Evolutionary conservation across 2,113 vertebrate species (phyloP), one percentile per base, ranked within the genome.

Genomic region (Silurus glanis): DNA sequence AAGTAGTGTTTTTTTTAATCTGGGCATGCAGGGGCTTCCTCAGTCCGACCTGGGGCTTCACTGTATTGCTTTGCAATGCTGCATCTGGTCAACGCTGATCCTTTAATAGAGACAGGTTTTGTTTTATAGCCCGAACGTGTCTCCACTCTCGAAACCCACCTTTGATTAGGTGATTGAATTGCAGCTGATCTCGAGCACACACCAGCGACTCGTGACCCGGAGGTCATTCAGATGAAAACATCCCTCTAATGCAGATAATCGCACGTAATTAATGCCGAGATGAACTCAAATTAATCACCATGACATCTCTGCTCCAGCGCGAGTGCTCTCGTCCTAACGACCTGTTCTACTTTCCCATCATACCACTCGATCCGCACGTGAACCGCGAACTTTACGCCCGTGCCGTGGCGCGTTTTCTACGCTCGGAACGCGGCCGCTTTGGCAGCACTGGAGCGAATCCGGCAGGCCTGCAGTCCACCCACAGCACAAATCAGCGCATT

Each of bases 401-500:
- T 75, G 71, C 53, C 53, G 61, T 25, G 37, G 58, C 47, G 59
- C 56, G 84, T 86, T 56, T 74, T 47, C 67, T n/a, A 58, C 45
- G 6, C 16, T 19, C 72, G 21, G 71, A 88, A 86, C 62, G 80
- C 19, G 10, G 56, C 56, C 17, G 13, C 3, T 58, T 58, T 1
- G 67, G 51, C 5, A 10, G 59, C 45, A 2, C 88, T 78, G 75
- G 55, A 62, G 45, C 64, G 76, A 72, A 83, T 82, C 55, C 82
- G 64, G 69, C 25, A 76, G 47, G 76, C 69, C 67, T 88, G 55
- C 61, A 81, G 56, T 78, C 79, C 64, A 55, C 55, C 71, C 78
- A 83, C 87, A 72, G 62, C 84, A 87, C 88, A 87, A 87, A 88
- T 69, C 71, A 56, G 74, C 80, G 53, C 88, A 88, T 89, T 89